phyloP scores from a whole-genome alignment of 2,888 invertebrate species.

The Gymnosoma rotundatum region DNA sequence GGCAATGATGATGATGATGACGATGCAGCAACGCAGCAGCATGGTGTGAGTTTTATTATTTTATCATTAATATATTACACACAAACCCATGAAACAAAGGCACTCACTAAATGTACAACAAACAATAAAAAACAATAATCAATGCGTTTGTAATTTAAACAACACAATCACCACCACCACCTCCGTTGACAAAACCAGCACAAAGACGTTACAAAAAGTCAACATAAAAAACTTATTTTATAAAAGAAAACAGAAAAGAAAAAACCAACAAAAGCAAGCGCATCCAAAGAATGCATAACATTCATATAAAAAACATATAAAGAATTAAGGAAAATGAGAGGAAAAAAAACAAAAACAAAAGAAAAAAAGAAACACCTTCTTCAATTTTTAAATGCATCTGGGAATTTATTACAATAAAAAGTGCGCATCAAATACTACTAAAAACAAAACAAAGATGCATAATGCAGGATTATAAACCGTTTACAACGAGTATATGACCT shows the following conservation, averaged over 20 bases:
- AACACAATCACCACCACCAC: conserved; percentile 49
- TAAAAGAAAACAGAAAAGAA: neutral
- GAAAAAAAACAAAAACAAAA: neutral
- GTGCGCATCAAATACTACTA: conserved; percentile 46
- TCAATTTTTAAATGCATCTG: conserved; percentile 56
- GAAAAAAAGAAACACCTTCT: conserved; percentile 44
- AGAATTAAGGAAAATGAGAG: neutral
- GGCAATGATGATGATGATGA: conserved; percentile 70
- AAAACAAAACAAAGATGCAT: conserved; percentile 28
- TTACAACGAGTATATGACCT: conserved; percentile 55
- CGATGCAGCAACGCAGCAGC: conserved; percentile 73
- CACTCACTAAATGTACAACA: conserved; percentile 42
- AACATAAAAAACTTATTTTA: conserved; percentile 35
- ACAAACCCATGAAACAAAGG: conserved; percentile 39
- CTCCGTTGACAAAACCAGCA: conserved; percentile 50
- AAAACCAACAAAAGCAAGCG: conserved; percentile 10
- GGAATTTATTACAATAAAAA: conserved; percentile 55
- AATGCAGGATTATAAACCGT: conserved; percentile 39
- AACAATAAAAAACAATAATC: conserved; percentile 67
- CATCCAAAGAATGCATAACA: conserved; percentile 26
- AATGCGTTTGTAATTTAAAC: conserved; percentile 77
- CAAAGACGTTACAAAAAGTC: conserved; percentile 20
- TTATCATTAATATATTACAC: conserved; percentile 45
- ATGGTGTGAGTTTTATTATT: conserved; percentile 79
- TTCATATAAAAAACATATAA: conserved; percentile 4